Evolutionary conservation across 2,797 vertebrate genomes (phyloP).

Genomic region (Cephalopachus bancanus): DNA sequence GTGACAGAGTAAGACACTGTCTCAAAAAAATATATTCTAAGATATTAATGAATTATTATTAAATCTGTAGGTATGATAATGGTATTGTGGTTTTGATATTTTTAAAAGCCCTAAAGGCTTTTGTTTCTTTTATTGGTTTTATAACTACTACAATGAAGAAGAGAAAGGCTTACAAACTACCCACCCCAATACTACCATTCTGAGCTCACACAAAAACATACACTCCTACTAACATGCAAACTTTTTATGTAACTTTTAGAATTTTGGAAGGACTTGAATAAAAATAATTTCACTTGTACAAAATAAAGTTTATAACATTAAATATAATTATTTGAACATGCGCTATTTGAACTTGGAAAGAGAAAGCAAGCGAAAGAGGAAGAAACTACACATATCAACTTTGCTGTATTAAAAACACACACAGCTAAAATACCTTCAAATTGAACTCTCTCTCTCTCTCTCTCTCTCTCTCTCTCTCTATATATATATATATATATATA

Average conservation of each 20-base stretch:
- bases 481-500: too few relatives aligned
- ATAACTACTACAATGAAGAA: background rate
- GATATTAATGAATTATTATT: background rate
- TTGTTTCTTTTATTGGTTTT: background rate
- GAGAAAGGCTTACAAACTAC: background rate
- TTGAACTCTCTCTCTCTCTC: background rate
- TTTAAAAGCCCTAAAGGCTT: background rate
- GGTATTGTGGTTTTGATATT: background rate
- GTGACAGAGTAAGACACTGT: too few relatives aligned
- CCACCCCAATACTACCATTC: background rate
- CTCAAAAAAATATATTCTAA: background rate
- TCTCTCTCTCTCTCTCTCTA: rapidly evolving
- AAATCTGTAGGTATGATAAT: background rate
- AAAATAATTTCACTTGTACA: background rate
- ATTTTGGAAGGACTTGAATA: background rate
- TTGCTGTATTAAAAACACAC: background rate
- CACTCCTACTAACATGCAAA: background rate
- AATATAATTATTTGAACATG: background rate
- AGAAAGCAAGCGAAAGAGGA: background rate
- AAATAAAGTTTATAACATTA: background rate
- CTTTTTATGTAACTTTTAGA: background rate
- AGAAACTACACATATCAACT: background rate
- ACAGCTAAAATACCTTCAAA: background rate
- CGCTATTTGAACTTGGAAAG: background rate
- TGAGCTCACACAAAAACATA: background rate